Base-by-base conservation (phyloP, 2,888 invertebrate genomes). In the Hemicrepidius hirtus region DNA sequence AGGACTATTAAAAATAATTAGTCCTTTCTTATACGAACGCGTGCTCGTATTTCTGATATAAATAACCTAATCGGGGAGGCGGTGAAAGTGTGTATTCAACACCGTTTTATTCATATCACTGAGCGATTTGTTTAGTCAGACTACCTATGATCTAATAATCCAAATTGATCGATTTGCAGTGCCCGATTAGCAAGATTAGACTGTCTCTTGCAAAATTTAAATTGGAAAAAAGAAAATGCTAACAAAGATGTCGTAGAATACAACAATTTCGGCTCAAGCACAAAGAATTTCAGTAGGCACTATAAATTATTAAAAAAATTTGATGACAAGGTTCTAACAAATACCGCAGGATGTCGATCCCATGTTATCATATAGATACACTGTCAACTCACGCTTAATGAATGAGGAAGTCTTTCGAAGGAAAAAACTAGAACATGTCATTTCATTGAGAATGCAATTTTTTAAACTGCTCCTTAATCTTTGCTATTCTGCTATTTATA, bases 1-100 rank as follows among this genome's bases (percentile, higher is more conserved):
- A 84, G 80, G 79, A 78, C 83, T 81, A 84, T 84, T 84, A 84
- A 83, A 84, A 84, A 84, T 84, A 84, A 84, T 83, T 83, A 84
- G 84, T 82, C 81, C 81, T 83, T 83, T 84, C 83, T 83, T 82
- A 78, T 76, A 77, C 74, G 78, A 82, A 80, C 84, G 82, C 83
- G 84, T 83, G 84, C 84, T 83, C 78, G 75, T 77, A 80, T 80
- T 81, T 80, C 82, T 78, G 79, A 76, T 81, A 82, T 81, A 82
- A 80, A 82, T 80, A 82, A 82, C 78, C 79, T 80, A 79, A 81
- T 78, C 80, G 78, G 80, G 80, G 78, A 78, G 77, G 74, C 76
- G 76, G 80, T 80, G 80, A 81, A 80, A 81, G 81, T 79, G 79
- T 71, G 71, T 76, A 77, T 76, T 68, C 68, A 68, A 72, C 76